A percentile compares a stretch with the other conserved stretches of the same genome.
These are phyloP conservation scores for Nerophis ophidion DNA, from an alignment of 2,113 vertebrate species.

Conservation along the genomic window DNA sequence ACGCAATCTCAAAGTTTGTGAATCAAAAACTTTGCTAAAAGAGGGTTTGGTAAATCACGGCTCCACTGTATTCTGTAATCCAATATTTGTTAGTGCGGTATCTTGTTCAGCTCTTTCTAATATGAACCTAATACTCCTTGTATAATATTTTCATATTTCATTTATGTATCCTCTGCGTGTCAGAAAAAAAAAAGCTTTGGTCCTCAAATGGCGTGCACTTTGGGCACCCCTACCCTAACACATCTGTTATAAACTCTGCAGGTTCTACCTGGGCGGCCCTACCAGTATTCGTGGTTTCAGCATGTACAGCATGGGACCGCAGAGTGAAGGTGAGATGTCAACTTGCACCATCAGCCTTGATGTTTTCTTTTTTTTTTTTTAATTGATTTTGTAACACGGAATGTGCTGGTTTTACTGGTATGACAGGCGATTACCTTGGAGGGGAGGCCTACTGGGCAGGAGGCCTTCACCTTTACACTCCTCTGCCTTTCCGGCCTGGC, in stretches of 20 bases:
- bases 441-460: conserved; percentile 95
- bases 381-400: conserved; percentile 15
- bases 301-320: conserved; percentile 97
- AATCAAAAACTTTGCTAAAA: too few species aligned
- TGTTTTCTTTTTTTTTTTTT: background rate
- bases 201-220: too few species aligned
- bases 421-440: conserved; percentile 90
- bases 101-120: too few species aligned
- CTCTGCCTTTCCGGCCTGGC: conserved; percentile 91
- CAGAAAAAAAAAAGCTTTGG: too few species aligned
- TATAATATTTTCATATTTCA: too few species aligned
- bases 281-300: conserved; percentile 97
- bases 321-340: conserved; percentile 84
- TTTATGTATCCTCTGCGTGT: too few species aligned
- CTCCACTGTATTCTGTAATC: too few species aligned
- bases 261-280: conserved; percentile 95
- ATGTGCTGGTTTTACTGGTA: conserved; percentile 30
- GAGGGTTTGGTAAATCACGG: too few species aligned
- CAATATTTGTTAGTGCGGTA: too few species aligned
- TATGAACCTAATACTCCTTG: too few species aligned
- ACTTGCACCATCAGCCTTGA: background rate
- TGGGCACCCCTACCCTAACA: too few species aligned
- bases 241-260: conserved; percentile 36
- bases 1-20: too few species aligned
- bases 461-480: conserved; percentile 90